These are phyloP conservation scores for Knipowitschia caucasica DNA, from an alignment of 2,797 vertebrate genomes.

Conservation along the genomic window DNA sequence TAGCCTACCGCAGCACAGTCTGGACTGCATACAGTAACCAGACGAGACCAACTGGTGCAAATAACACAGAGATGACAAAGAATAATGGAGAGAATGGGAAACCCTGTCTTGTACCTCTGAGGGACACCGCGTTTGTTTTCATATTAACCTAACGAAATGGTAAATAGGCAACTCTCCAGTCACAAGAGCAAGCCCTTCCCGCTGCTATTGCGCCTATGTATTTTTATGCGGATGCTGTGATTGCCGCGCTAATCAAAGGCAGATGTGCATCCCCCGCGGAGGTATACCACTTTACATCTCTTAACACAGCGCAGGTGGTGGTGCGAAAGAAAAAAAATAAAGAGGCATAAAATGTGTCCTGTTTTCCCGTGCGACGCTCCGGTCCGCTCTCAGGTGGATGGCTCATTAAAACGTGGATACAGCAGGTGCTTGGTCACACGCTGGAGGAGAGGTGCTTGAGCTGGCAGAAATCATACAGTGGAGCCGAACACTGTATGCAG, in stretches of 20 bases:
- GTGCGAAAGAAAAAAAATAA: constrained; percentile 35
- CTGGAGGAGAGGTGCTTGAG: constrained; percentile 69
- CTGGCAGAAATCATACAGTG: constrained; percentile 72
- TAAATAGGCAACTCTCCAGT: constrained; percentile 29
- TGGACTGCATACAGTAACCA: constrained; percentile 31
- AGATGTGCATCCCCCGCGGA: constrained; percentile 28
- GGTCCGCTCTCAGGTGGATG: constrained; percentile 58
- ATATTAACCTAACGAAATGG: constrained; percentile 25
- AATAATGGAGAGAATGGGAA: constrained; percentile 59
- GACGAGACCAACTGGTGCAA: constrained; percentile 44
- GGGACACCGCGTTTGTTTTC: constrained; percentile 43
- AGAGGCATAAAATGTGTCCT: constrained; percentile 40
- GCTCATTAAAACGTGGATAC: constrained; percentile 63
- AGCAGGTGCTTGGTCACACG: constrained; percentile 73
- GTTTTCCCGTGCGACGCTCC: constrained; percentile 24
- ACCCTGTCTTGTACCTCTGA: constrained; percentile 45
- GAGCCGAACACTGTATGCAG: constrained; percentile 31
- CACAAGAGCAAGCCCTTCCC: constrained; percentile 9
- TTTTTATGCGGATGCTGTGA: constrained; percentile 24
- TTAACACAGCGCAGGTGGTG: constrained; percentile 54
- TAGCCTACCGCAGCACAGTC: constrained; percentile 59
- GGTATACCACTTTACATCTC: constrained; percentile 49
- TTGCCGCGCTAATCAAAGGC: constrained; percentile 58
- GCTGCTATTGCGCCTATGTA: constrained; percentile 35
- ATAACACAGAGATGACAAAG: constrained; percentile 62